phyloP scores from a whole-genome alignment of 2,888 invertebrate species.

The Meloe dianella region DNA sequence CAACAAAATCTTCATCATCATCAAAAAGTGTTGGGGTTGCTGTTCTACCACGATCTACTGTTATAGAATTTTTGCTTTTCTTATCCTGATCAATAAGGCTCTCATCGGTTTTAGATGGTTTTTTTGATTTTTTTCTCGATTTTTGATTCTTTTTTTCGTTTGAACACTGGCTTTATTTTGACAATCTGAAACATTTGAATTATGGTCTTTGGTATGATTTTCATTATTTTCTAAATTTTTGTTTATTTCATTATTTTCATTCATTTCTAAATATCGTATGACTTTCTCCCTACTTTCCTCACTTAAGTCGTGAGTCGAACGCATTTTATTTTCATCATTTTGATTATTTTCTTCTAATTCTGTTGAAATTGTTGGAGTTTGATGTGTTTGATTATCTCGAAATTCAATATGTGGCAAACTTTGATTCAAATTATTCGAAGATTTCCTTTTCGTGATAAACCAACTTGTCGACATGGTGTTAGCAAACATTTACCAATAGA shows the following conservation, averaged over 20 bases:
- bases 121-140: background rate
- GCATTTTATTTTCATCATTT: background rate
- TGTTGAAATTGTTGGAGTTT: background rate
- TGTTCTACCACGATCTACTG: background rate
- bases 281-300: background rate
- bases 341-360: background rate
- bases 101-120: background rate
- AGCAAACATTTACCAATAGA: slow-evolving; percentile 18
- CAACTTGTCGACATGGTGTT: slow-evolving; percentile 25
- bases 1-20: background rate
- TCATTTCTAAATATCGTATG: background rate
- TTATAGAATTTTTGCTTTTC: background rate
- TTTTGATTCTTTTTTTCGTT: background rate
- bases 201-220: too few species aligned
- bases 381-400: background rate
- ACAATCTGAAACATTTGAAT: background rate
- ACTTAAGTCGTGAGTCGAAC: too few species aligned
- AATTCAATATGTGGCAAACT: background rate
- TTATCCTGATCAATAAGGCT: background rate
- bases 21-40: background rate
- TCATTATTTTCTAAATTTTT: background rate
- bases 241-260: background rate
- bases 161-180: background rate
- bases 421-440: slow-evolving; percentile 10
- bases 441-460: slow-evolving; percentile 18